Base-by-base conservation (phyloP, 2,113 vertebrate genomes). In the Eulacestoma nigropectus region DNA sequence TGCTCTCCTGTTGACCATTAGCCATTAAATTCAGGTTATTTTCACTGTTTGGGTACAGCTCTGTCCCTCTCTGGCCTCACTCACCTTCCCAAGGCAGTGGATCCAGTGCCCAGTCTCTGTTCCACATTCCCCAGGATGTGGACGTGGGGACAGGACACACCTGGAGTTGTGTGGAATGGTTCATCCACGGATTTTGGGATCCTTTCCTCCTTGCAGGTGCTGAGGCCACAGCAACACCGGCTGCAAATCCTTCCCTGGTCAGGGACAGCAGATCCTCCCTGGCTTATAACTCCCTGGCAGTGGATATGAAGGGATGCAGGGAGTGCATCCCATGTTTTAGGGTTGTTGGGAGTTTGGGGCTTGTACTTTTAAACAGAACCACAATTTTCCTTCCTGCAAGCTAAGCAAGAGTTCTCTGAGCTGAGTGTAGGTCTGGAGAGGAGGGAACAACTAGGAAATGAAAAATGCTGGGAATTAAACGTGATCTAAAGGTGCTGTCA, bases 381-480 rank as follows among this genome's bases (percentile, higher is more conserved):
- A 4, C 60, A 70, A 27, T 64, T 78, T 50, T 64, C 41, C 64
- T 93, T 82, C 70, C 62, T 87, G 84, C 50, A 75, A 89, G 52
- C 60, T 91, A 47, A 91, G 73, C 39, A 67, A 68, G 27, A 59
- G 29, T 32, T 92, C 47, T 33, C 33, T 39, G 67, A 60, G 42
- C 46, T 18, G 67, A 65, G 41, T 9, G 10, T 56, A 84, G 65
- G 50, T 25, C 69, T 75, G 62, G 49, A 75, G 41, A 82, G 56
- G 35, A 44, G 77, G 62, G 35, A 53, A 50, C 65, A 74, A 37
- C 41, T 18, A 25, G 26, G 50, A 52, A 69, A 33, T 91, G n/a
- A 94, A 57, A 84, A 92, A 97, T 65, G 37, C 42, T 69, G 57
- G 53, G 84, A 95, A 94, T 91, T 79, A 93, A 93, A 94, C 2